A percentile compares a stretch with the other conserved stretches of the same genome.
These are phyloP conservation scores for Spisula subtruncata DNA, from an alignment of 2,888 invertebrate genomes.

Conservation along the genomic window DNA sequence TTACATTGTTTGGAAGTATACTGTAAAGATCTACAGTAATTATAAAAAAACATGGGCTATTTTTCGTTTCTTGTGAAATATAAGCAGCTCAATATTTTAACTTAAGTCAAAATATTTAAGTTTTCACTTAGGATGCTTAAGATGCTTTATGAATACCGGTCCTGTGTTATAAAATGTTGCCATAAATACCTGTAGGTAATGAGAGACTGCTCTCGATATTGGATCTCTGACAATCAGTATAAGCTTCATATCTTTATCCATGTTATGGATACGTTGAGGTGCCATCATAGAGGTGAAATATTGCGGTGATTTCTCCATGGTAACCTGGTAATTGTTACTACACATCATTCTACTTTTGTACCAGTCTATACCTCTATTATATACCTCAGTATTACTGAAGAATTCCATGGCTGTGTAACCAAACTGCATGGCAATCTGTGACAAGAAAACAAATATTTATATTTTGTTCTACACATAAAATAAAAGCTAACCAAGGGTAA, in stretches of 20 bases:
- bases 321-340: slow-evolving; percentile 32
- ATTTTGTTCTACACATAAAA: too few species aligned
- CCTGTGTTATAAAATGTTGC: too few species aligned
- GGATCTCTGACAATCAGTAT: slow-evolving; percentile 43
- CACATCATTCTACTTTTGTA: slow-evolving; percentile 45
- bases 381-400: slow-evolving; percentile 11
- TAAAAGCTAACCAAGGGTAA: too few species aligned
- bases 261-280: slow-evolving; percentile 32
- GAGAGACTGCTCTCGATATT: slow-evolving; percentile 28
- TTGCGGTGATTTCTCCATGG: slow-evolving; percentile 50
- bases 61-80: too few species aligned
- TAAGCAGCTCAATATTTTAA: too few species aligned
- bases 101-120: too few species aligned
- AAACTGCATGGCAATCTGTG: slow-evolving; percentile 44
- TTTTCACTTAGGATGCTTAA: too few species aligned
- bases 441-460: neutral
- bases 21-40: too few species aligned
- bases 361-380: slow-evolving; percentile 21
- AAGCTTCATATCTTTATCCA: slow-evolving; percentile 39
- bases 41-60: too few species aligned
- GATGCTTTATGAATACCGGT: too few species aligned
- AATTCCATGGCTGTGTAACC: slow-evolving; percentile 44
- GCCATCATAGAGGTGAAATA: slow-evolving; percentile 37
- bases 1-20: too few species aligned
- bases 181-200: slow-evolving; percentile 43